phyloP scores from a whole-genome alignment of 2,113 vertebrate genomes.

The Megalops atlanticus region DNA sequence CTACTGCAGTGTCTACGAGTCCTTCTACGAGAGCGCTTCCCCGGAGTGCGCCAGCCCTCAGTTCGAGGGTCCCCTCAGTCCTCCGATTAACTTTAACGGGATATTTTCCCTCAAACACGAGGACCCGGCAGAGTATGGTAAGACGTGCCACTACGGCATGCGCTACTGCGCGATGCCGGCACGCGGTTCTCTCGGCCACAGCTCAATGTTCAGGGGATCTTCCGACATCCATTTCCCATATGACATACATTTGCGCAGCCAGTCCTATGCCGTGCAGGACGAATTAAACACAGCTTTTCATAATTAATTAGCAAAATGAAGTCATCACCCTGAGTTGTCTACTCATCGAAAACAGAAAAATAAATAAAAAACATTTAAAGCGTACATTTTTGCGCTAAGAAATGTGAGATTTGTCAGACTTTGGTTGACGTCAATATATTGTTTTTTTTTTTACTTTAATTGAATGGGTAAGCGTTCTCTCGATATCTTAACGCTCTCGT shows the following conservation, averaged over 20 bases:
- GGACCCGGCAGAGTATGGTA: conserved; percentile 85
- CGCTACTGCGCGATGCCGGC: conserved; percentile 86
- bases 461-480: too few species aligned
- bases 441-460: too few species aligned
- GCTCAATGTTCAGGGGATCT: conserved; percentile 82
- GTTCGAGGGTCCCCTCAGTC: conserved; percentile 86
- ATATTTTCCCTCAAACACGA: conserved; percentile 95
- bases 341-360: conserved; percentile 45
- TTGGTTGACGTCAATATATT: too few species aligned
- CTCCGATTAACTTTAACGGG: conserved; percentile 90
- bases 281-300: conserved; percentile 91
- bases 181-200: conserved; percentile 83
- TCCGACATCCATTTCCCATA: conserved; percentile 86
- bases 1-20: conserved; percentile 77
- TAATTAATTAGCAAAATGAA: conserved; percentile 70
- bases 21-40: conserved; percentile 86
- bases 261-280: conserved; percentile 86
- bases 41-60: conserved; percentile 84
- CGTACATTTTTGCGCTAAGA: too few species aligned
- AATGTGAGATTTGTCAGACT: too few species aligned
- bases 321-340: conserved; percentile 19
- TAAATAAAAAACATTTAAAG: too few species aligned
- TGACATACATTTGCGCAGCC: conserved; percentile 87
- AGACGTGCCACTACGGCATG: conserved; percentile 91
- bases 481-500: too few species aligned